Evolutionary conservation across 2,888 invertebrate species (phyloP).

Genomic region (Athripsodes cinereus): DNA sequence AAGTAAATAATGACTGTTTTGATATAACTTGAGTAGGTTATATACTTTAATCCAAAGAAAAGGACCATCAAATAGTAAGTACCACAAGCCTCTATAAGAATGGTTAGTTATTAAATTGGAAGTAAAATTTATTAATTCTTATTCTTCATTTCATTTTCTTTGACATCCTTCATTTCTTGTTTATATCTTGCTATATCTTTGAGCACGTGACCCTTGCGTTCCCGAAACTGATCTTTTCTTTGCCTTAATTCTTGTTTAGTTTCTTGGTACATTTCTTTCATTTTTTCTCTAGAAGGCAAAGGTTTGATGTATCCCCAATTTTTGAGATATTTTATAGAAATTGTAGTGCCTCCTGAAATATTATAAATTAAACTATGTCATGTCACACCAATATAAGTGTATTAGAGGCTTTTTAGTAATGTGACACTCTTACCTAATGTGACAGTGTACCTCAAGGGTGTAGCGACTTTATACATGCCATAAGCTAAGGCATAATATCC

Average conservation of each 20-base stretch:
- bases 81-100: too few species aligned
- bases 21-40: too few species aligned
- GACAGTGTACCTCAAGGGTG: slow-evolving; percentile 87
- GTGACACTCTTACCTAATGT: slow-evolving; percentile 63
- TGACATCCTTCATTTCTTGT: slow-evolving; percentile 44
- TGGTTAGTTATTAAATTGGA: too few species aligned
- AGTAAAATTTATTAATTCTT: slow-evolving; percentile 21
- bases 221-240: slow-evolving; percentile 33
- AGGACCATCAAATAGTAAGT: too few species aligned
- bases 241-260: slow-evolving; percentile 47
- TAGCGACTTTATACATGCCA: slow-evolving; percentile 88
- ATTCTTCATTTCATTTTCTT: slow-evolving; percentile 31
- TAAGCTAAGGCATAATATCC: slow-evolving; percentile 88
- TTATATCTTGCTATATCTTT: slow-evolving; percentile 49
- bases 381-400: not conserved
- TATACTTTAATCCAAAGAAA: too few species aligned
- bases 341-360: slow-evolving; percentile 71
- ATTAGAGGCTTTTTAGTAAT: not conserved
- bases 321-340: slow-evolving; percentile 75
- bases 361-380: too few species aligned
- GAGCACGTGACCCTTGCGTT: slow-evolving; percentile 41
- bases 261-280: slow-evolving; percentile 57
- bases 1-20: too few species aligned
- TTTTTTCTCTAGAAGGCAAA: slow-evolving; percentile 60
- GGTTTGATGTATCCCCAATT: slow-evolving; percentile 77